Evolutionary conservation across 2,888 invertebrate genomes (phyloP).

Genomic region (Anorthoa munda): DNA sequence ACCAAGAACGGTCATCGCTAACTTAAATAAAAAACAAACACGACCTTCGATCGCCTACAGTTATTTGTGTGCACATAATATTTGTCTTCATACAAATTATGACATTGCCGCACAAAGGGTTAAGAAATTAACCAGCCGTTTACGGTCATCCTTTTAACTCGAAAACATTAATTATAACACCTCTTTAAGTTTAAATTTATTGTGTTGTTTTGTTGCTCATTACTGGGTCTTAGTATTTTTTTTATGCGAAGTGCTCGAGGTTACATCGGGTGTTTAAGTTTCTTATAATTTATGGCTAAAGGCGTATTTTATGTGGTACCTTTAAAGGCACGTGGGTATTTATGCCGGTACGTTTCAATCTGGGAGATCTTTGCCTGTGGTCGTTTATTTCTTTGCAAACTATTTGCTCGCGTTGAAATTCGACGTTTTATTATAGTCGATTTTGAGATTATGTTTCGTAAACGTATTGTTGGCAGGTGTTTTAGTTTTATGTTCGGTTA

Average conservation of each 20-base stretch:
- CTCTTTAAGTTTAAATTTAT: constrained; percentile 90
- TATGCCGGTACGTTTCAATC: constrained; percentile 88
- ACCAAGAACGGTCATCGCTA: constrained; percentile 12
- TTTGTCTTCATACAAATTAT: constrained; percentile 86
- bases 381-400: constrained; percentile 75
- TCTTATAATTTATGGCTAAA: constrained; percentile 85
- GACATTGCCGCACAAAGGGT: constrained; percentile 84
- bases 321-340: constrained; percentile 87
- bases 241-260: constrained; percentile 60
- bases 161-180: constrained; percentile 90
- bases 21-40: constrained; percentile 58
- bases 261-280: constrained; percentile 55
- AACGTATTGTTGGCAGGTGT: neutral
- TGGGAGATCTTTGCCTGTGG: constrained; percentile 81
- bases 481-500: neutral
- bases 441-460: constrained; percentile 52
- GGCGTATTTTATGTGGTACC: constrained; percentile 79
- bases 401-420: constrained; percentile 74
- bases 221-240: constrained; percentile 75
- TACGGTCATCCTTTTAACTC: constrained; percentile 85
- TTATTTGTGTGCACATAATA: constrained; percentile 73
- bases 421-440: constrained; percentile 58
- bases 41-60: constrained; percentile 59
- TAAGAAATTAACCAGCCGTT: constrained; percentile 83
- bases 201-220: constrained; percentile 86